A percentile compares a stretch with the other conserved stretches of the same genome.
Evolutionary conservation across 2,888 invertebrate genomes (phyloP).

Genomic region (Dorcus parallelipipedus): DNA sequence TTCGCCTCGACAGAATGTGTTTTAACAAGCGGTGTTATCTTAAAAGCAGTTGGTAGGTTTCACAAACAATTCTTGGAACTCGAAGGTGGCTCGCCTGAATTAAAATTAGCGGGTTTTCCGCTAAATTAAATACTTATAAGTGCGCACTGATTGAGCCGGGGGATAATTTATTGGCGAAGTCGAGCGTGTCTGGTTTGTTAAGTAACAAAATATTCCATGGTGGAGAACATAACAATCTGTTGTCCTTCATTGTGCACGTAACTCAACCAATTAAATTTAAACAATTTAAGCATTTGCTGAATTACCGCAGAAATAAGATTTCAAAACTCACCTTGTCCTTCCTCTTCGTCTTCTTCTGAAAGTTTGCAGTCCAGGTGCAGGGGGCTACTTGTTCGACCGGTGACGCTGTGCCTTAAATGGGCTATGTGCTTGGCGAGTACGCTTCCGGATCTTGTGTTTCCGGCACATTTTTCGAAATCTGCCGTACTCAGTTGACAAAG

Average conservation of each 20-base stretch:
- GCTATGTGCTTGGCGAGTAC: slow-evolving; percentile 62
- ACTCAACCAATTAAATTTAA: too few relatives aligned
- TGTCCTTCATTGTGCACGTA: too few relatives aligned
- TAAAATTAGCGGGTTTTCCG: not conserved
- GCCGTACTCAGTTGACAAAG: slow-evolving; percentile 60
- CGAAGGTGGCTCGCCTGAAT: slow-evolving; percentile 7
- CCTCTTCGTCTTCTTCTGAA: slow-evolving; percentile 37
- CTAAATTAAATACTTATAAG: slow-evolving; percentile 1
- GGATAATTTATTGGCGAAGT: too few relatives aligned
- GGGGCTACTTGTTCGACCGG: slow-evolving; percentile 58
- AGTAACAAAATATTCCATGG: too few relatives aligned
- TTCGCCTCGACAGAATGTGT: too few relatives aligned
- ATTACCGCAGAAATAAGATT: not conserved
- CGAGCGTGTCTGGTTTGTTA: too few relatives aligned
- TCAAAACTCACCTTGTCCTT: slow-evolving; percentile 12
- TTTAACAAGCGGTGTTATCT: not conserved
- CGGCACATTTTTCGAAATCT: slow-evolving; percentile 58
- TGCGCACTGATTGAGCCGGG: not conserved
- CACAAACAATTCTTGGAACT: slow-evolving; percentile 14
- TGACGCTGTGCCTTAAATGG: slow-evolving; percentile 56
- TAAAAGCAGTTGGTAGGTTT: slow-evolving; percentile 11
- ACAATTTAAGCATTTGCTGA: too few relatives aligned
- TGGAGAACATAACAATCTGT: too few relatives aligned
- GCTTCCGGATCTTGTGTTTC: slow-evolving; percentile 50
- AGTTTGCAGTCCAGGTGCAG: slow-evolving; percentile 53